phyloP scores from a whole-genome alignment of 2,888 invertebrate species.

The Eupithecia insigniata region DNA sequence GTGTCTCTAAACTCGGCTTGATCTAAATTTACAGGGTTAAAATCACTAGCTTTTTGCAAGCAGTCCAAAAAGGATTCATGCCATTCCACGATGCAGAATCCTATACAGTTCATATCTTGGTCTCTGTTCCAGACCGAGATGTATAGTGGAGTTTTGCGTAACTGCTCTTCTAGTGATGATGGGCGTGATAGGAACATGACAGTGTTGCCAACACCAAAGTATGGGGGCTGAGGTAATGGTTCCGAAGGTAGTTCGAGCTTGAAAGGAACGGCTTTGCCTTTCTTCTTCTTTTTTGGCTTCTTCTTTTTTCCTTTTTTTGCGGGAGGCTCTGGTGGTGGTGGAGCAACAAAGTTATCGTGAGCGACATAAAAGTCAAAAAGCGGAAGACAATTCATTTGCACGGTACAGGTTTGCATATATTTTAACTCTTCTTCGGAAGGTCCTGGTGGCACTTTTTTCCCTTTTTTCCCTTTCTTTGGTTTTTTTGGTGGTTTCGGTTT shows the following conservation, averaged over 20 bases:
- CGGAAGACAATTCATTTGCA: conserved; percentile 76
- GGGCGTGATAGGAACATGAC: conserved; percentile 76
- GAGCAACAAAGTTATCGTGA: conserved; percentile 78
- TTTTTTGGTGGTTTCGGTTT: conserved; percentile 44
- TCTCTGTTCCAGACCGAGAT: conserved; percentile 80
- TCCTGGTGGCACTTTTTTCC: conserved; percentile 64
- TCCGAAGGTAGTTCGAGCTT: conserved; percentile 73
- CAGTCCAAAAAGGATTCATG: conserved; percentile 72
- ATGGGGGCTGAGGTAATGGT: conserved; percentile 77
- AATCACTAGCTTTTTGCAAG: conserved; percentile 62
- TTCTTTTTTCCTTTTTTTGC: conserved; percentile 56
- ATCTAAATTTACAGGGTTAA: conserved; percentile 74
- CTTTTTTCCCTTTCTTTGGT: conserved; percentile 56
- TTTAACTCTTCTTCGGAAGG: conserved; percentile 80
- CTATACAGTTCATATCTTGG: conserved; percentile 71
- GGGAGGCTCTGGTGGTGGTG: conserved; percentile 72
- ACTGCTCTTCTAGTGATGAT: conserved; percentile 68
- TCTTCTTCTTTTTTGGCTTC: conserved; percentile 52
- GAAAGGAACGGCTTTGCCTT: conserved; percentile 54
- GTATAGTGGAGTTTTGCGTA: conserved; percentile 71
- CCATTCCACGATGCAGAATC: conserved; percentile 72
- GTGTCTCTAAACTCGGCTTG: conserved; percentile 73
- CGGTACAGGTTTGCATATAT: conserved; percentile 75
- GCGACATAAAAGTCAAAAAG: conserved; percentile 77
- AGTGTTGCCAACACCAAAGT: conserved; percentile 76